Conservation (phyloP, 1,140 invertebrate species). For the Arion vulgaris region DNA sequence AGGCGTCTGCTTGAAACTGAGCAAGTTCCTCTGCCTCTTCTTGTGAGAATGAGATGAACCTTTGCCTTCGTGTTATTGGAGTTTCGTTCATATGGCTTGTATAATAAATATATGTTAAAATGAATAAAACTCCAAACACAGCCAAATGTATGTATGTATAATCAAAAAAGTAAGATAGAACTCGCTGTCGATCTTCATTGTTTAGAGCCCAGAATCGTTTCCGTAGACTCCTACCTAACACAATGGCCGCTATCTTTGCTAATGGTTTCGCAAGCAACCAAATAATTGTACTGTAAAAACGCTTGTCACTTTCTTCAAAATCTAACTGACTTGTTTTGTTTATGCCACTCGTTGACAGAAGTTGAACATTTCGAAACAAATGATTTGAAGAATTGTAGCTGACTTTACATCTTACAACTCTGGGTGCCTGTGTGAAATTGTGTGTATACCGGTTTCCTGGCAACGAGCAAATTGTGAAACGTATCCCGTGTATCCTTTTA, state of each 20-base stretch:
- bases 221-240: constrained; percentile 65
- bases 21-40: constrained; percentile 73
- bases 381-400: neutral
- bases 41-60: constrained; percentile 75
- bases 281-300: constrained; percentile 48
- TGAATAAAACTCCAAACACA: constrained; percentile 27
- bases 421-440: neutral
- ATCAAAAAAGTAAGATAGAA: constrained; percentile 60
- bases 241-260: constrained; percentile 51
- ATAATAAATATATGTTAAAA: constrained; percentile 69
- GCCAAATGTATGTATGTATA: constrained; percentile 57
- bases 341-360: neutral
- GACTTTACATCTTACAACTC: neutral
- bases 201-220: constrained; percentile 74
- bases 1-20: constrained; percentile 63
- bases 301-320: constrained; percentile 41
- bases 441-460: neutral
- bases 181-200: constrained; percentile 57
- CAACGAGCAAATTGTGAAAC: neutral
- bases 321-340: neutral
- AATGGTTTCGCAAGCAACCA: constrained; percentile 56
- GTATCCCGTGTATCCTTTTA: neutral
- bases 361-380: neutral
- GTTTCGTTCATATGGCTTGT: constrained; percentile 73
- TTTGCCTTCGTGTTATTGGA: constrained; percentile 74